Evolutionary conservation across 2,888 invertebrate species (phyloP).

Genomic region (Rhagonycha lutea): DNA sequence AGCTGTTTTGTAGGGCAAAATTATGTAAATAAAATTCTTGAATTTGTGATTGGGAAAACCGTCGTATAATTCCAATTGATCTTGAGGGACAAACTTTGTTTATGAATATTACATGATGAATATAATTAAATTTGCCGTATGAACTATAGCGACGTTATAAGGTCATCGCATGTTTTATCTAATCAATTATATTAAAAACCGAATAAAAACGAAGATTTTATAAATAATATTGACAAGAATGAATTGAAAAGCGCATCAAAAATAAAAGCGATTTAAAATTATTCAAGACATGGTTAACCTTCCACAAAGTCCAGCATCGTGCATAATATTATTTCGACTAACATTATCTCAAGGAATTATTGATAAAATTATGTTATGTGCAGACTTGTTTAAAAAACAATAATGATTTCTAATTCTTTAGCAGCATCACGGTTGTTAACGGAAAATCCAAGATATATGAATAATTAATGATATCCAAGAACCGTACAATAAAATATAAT

Average conservation of each 20-base stretch:
- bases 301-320: background rate
- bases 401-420: background rate
- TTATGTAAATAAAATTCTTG: background rate
- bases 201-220: background rate
- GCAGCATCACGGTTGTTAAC: background rate
- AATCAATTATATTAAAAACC: background rate
- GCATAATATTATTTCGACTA: background rate
- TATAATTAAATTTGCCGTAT: no score
- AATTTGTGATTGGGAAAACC: background rate
- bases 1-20: no score
- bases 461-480: background rate
- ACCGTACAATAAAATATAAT: background rate
- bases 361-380: background rate
- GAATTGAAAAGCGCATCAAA: background rate
- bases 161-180: background rate
- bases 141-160: background rate
- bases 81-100: no score
- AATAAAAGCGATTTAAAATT: background rate
- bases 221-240: background rate
- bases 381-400: background rate
- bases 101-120: no score
- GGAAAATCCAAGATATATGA: background rate
- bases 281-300: background rate
- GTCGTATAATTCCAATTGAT: background rate
- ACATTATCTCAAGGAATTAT: background rate